Base-by-base conservation (phyloP, 2,797 vertebrate genomes). In the Etheostoma nigrum region DNA sequence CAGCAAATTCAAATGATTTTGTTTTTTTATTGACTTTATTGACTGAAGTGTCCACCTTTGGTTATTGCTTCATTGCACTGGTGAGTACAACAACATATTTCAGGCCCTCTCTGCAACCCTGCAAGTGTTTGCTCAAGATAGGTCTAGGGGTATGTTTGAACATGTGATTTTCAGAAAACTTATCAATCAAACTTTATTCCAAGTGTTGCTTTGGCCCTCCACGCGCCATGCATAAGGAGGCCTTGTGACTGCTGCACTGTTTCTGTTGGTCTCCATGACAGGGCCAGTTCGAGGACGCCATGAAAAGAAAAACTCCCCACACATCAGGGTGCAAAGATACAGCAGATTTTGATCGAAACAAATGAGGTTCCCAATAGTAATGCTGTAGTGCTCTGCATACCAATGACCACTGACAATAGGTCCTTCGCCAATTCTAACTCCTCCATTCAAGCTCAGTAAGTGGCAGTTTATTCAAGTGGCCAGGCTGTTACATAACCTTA, bases 401-500 rank as follows among this genome's bases (percentile, higher is more conserved):
- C 72, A 94, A 93, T 86, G 70, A 62, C 33, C 11, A 12, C 68
- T 54, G 42, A 92, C 90, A 94, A 92, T 90, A 71, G 60, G 62
- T 72, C 80, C 67, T 80, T 77, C 45, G n/a, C 71, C 64, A 71
- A 84, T 81, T 84, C 78, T 40, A 82, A 89, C 79, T 75, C 79
- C 78, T 88, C 82, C 84, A 83, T 92, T 88, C 85, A 84, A 52
- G 23, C 74, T 70, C 54, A 78, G 88, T 75, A 89, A 89, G 87
- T 76, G 72, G 74, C 78, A 84, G 63, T 81, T 88, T 82, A 84
- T 93, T 91, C 83, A 86, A 90, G 86, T 86, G 80, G 85, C 84
- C 45, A 2, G 58, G 63, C 73, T 85, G 85, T 94, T 95, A 81
- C 89, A 74, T 95, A 95, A 95, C 75, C 85, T 60, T 11, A 73